Evolutionary conservation across 1,140 invertebrate genomes (phyloP).

Genomic region (Mizuhopecten yessoensis): DNA sequence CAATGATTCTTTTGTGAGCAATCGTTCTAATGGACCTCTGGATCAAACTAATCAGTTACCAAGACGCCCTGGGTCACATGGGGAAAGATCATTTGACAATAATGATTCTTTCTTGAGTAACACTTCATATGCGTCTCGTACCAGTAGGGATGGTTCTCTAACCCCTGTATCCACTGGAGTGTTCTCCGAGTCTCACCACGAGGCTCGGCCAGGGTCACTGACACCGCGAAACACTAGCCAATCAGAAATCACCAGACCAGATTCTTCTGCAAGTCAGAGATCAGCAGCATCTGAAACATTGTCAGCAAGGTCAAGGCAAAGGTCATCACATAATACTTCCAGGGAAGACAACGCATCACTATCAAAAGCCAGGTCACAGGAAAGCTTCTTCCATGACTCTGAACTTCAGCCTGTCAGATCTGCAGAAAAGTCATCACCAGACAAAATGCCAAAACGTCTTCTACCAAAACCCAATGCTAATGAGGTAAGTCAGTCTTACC

Average conservation of each 20-base stretch:
- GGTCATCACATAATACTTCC: constrained; percentile 42
- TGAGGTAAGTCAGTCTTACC: constrained; percentile 69
- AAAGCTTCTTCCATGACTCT: constrained; percentile 72
- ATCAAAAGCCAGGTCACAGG: constrained; percentile 73
- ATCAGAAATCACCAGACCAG: constrained; percentile 62
- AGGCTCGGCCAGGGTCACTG: constrained; percentile 50
- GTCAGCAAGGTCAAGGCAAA: constrained; percentile 54
- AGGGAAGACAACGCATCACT: constrained; percentile 49
- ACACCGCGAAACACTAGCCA: constrained; percentile 46
- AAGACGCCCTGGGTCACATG: not conserved
- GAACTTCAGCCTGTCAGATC: constrained; percentile 42
- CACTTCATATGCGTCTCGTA: not conserved
- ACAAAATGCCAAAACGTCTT: constrained; percentile 75
- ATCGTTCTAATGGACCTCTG: not conserved
- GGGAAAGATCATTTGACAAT: not conserved
- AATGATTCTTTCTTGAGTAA: not conserved
- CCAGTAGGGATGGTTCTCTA: constrained; percentile 53
- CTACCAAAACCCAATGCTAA: constrained; percentile 71
- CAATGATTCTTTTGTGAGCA: constrained; percentile 14
- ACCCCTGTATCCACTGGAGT: constrained; percentile 52
- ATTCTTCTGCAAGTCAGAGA: constrained; percentile 72
- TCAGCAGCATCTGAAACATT: constrained; percentile 71
- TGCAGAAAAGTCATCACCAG: constrained; percentile 54
- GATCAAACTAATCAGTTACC: not conserved
- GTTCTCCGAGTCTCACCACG: constrained; percentile 53